Base-by-base conservation (phyloP, 2,113 vertebrate species). In the Hemicordylus capensis region DNA sequence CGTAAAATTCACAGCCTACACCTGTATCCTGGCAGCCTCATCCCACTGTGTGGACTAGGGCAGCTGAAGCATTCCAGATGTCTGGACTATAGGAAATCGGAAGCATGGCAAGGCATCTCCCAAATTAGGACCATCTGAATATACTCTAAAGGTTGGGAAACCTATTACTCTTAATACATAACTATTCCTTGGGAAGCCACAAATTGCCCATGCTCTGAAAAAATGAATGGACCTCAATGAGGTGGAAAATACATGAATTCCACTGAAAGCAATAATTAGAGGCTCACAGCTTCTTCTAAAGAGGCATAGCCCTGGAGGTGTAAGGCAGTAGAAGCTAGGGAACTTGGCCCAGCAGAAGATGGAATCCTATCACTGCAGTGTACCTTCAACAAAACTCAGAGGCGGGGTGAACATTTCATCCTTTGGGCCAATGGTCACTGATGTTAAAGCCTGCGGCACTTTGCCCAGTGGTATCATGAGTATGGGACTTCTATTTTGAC, bases 141-240 rank as follows among this genome's bases (percentile, higher is more conserved):
- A 73, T 59, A 31, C 67, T 67, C 58, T 59, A 85, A 67, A 61
- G 76, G 54, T 28, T 85, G 54, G n/a, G 54, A 85, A 85, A 79
- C 5, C 42, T 73, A 34, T 83, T 74, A 85, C 66, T 42, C 42
- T 72, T 37, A 79, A 73, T 73, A 56, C 76, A 72, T 31, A 44
- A 34, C 76, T 2, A 37, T 80, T 44, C 59, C 67, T 72, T 85
- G 42, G 69, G 42, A 79, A 80, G 76, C 77, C 76, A 85, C 76
- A 85, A 67, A 84, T 76, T 67, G 73, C 17, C 73, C 34, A 56
- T 84, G 48, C 39, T 46, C 46, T 66, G 48, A 37, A 76, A 76
- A 17, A 84, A 84, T 54, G 73, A 84, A 84, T 84, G 82, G 72
- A 76, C 61, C 12, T 66, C n/a, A 84, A 59, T 76, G 59, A 84